Conservation (phyloP, 1,140 invertebrate genomes). For the Galleria mellonella region DNA sequence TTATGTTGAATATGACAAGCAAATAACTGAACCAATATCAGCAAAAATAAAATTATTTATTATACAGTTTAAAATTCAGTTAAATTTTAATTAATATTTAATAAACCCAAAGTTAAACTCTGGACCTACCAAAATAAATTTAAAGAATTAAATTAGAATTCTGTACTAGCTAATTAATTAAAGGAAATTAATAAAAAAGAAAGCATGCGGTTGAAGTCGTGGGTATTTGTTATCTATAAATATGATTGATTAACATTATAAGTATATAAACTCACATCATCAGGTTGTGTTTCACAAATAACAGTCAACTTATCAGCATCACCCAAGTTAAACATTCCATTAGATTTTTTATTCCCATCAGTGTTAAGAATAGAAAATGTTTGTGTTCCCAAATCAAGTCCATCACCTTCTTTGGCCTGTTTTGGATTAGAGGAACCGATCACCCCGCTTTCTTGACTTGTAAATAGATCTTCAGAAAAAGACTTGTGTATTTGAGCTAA, state of each 20-base stretch:
- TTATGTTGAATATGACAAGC: neutral
- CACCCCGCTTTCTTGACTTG: slow-evolving; percentile 30
- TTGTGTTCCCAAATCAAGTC: slow-evolving; percentile 31
- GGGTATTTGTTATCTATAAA: too few species aligned
- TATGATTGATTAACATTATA: too few species aligned
- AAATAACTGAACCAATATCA: too few species aligned
- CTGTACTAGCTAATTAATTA: too few species aligned
- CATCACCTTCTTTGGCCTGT: slow-evolving; percentile 4
- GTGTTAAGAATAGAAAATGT: slow-evolving; percentile 46
- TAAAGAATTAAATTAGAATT: too few species aligned
- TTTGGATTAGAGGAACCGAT: neutral
- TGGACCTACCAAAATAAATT: too few species aligned
- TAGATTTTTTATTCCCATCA: slow-evolving; percentile 4
- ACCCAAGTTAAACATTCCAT: slow-evolving; percentile 5
- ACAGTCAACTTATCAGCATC: slow-evolving; percentile 21
- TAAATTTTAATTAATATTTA: slow-evolving; percentile 1
- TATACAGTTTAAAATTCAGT: slow-evolving; percentile 6
- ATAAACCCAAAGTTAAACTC: too few species aligned
- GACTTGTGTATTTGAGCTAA: slow-evolving; percentile 43
- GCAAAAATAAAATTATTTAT: too few species aligned
- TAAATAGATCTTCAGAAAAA: slow-evolving; percentile 44
- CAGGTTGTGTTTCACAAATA: slow-evolving; percentile 29
- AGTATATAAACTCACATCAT: slow-evolving; percentile 29
- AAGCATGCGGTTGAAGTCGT: too few species aligned
- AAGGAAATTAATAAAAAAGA: too few species aligned